These are phyloP conservation scores for Philopotamus ludificatus DNA, from an alignment of 1,140 invertebrate genomes.

Conservation along the genomic window DNA sequence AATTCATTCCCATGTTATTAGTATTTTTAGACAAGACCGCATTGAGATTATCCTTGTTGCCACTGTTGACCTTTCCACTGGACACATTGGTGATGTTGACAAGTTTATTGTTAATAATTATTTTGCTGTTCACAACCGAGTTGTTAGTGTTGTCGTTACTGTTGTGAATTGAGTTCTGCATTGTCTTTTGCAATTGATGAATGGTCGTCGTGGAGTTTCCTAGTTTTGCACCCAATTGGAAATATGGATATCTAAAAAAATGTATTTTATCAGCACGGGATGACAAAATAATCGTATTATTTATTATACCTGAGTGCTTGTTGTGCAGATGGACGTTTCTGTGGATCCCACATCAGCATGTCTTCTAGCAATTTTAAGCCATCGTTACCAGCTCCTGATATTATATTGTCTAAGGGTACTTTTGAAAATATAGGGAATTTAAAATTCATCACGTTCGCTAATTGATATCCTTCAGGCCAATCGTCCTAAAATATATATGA, in stretches of 20 bases:
- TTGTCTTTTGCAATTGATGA: conserved; percentile 30
- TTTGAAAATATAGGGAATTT: conserved; percentile 87
- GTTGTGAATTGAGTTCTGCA: conserved; percentile 28
- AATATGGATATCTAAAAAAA: conserved; percentile 35
- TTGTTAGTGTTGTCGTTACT: conserved; percentile 34
- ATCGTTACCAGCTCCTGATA: conserved; percentile 81
- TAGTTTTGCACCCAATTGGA: conserved; percentile 38
- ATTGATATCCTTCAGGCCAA: conserved; percentile 93
- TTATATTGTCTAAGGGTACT: conserved; percentile 76
- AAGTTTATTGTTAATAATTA: conserved; percentile 39
- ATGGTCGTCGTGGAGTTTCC: conserved; percentile 28
- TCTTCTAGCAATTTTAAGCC: conserved; percentile 84
- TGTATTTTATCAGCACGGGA: background rate
- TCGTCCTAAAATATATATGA: conserved; percentile 64
- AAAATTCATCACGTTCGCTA: conserved; percentile 94
- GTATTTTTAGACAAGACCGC: conserved; percentile 1
- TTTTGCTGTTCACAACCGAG: conserved; percentile 35
- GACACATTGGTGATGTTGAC: conserved; percentile 38
- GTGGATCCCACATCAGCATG: conserved; percentile 90
- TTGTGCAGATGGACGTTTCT: conserved; percentile 87
- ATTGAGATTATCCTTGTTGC: conserved; percentile 5
- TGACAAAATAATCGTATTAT: background rate
- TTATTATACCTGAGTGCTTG: conserved; percentile 70
- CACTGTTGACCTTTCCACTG: conserved; percentile 22
- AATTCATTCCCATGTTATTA: conserved; percentile 3